Conservation (phyloP, 2,113 vertebrate species). For the Sus scrofa region T2T-Sscrofa CM000813.6:36902501-36903000, state of each 20-base stretch:
- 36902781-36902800: background rate
- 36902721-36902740: background rate
- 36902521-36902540: background rate
- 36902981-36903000: background rate
- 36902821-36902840: background rate
- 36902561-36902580: background rate
- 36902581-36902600: accelerated
- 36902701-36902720: background rate
- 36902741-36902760: slow-evolving; percentile 4
- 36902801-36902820: background rate
- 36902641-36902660: background rate
- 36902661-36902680: background rate
- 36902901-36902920: background rate
- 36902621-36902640: background rate
- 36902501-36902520: background rate
- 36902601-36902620: background rate
- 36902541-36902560: background rate
- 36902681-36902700: background rate
- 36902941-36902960: background rate
- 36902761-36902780: background rate
- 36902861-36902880: too few relatives aligned
- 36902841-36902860: background rate
- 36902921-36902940: background rate
- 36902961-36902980: background rate
- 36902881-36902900: background rate